These are phyloP conservation scores for Actinia tenebrosa DNA, from an alignment of 64 coral and sea anemone genomes.

Conservation along the genomic window DNA sequence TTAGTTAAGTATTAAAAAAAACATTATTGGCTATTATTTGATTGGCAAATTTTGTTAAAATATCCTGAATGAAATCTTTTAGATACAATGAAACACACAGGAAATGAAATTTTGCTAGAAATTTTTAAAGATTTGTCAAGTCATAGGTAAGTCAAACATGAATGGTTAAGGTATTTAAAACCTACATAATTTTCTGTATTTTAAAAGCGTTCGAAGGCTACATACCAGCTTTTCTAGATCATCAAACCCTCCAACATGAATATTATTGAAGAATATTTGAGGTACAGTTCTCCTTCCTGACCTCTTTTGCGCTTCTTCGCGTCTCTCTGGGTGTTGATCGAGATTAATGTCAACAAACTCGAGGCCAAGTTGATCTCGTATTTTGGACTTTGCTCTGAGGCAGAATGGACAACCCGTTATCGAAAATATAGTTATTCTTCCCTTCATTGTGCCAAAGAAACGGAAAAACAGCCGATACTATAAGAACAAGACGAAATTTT, in stretches of 20 bases:
- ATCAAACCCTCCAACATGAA: conserved; percentile 90
- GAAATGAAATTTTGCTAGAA: no score
- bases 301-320: conserved; percentile 59
- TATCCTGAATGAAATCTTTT: no score
- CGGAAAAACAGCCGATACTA: not conserved
- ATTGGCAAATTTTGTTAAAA: no score
- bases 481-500: not conserved
- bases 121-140: not conserved
- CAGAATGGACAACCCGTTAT: conserved; percentile 91
- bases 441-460: conserved; percentile 54
- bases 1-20: no score
- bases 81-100: no score
- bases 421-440: conserved; percentile 64
- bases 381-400: conserved; percentile 75
- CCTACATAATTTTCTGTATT: not conserved
- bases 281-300: conserved; percentile 83
- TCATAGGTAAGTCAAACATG: not conserved
- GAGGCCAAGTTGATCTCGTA: conserved; percentile 52
- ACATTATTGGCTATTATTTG: no score
- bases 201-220: not conserved
- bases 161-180: not conserved
- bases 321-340: conserved; percentile 58
- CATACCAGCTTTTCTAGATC: conserved; percentile 90
- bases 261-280: conserved; percentile 93
- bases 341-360: conserved; percentile 89